phyloP scores from a whole-genome alignment of 2,888 invertebrate species.

The Tubulanus polymorphus region DNA sequence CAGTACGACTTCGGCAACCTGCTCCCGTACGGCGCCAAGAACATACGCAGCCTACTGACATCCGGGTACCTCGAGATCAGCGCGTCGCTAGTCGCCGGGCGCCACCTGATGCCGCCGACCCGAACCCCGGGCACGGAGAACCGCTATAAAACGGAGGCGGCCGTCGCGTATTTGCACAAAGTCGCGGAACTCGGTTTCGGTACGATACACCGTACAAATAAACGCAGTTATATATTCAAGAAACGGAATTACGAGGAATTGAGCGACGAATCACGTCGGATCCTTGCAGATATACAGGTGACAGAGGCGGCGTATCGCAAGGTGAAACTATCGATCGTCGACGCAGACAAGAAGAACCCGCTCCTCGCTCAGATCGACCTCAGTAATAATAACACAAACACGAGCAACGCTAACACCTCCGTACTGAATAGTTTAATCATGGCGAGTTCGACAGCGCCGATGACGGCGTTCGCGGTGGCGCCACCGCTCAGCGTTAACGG shows the following conservation, averaged over 20 bases:
- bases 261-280: not conserved
- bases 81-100: not conserved
- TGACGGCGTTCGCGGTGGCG: no score
- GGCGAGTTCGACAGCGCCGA: no score
- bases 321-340: not conserved
- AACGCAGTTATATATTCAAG: not conserved
- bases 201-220: not conserved
- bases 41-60: not conserved
- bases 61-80: not conserved
- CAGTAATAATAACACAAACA: not conserved
- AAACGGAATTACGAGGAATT: not conserved
- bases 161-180: constrained; percentile 1
- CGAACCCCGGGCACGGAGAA: constrained; percentile 1
- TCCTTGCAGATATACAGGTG: not conserved
- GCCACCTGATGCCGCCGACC: constrained; percentile 3
- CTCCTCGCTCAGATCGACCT: not conserved
- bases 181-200: constrained; percentile 3
- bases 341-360: not conserved
- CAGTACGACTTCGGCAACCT: not conserved
- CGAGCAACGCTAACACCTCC: not conserved
- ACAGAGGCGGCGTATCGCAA: not conserved
- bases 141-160: constrained; percentile 1
- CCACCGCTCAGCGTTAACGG: no score
- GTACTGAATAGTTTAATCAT: not conserved
- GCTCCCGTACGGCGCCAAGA: not conserved